Evolutionary conservation across 2,797 vertebrate species (phyloP), one percentile per base, ranked within the genome.

Genomic region (Lutjanus campechanus): DNA sequence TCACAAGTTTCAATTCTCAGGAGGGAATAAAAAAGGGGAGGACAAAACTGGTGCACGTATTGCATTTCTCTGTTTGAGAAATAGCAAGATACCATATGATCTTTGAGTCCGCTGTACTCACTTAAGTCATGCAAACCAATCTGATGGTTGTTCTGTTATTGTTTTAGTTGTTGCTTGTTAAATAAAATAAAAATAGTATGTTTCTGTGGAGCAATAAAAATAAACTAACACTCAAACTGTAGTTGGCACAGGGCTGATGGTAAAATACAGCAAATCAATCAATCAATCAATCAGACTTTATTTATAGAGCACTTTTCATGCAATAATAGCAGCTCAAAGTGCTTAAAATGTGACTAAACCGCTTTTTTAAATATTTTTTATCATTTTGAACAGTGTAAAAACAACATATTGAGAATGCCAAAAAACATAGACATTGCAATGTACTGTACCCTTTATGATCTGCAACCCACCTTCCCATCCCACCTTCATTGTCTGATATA

Each of bases 1-100:
- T 91, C 86, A 85, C 83, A 77, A 59, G 62, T 76, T 85, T 83
- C 80, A 88, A 44, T 64, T 79, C 82, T 85, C 83, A 41, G 51
- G 74, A 73, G 67, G 60, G 69, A 83, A 70, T 79, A 81, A 78
- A 82, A 76, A 79, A 25, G 58, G 19, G 54, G 44, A 72, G 60
- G 63, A 72, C 55, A 75, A 79, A 85, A 69, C 77, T 79, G 51
- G 72, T 62, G 40, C 51, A 54, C 29, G n/a, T 43, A 71, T 65
- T 78, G 43, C 41, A 69, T 71, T 82, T 67, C 55, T 65, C 41
- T 74, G 49, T 67, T 63, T 69, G 15, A 77, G 8, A 71, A 61
- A 77, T 40, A 40, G 53, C 41, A 70, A 40, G 58, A 40, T 53
- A 29, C 16, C 12, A 7, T 49, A 13, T 49, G 20, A 4, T n/a